A percentile compares a stretch with the other conserved stretches of the same genome.
phyloP scores from a whole-genome alignment of 2,888 invertebrate species.

The Enchytraeus crypticus region DNA sequence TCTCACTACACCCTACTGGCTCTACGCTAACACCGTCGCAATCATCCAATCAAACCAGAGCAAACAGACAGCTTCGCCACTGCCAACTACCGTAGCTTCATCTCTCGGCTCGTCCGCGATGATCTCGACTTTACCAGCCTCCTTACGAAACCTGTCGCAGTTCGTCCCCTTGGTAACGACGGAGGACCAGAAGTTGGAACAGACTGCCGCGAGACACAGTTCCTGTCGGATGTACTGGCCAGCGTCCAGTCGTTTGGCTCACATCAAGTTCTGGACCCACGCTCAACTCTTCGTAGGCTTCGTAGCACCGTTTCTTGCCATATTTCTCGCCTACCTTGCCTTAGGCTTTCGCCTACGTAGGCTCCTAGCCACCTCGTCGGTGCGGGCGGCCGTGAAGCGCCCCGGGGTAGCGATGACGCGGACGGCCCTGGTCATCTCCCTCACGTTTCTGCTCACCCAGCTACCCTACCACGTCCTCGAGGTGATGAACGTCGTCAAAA shows the following conservation, averaged over 20 bases:
- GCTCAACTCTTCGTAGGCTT: slow-evolving; percentile 8
- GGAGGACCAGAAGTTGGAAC: too few species aligned
- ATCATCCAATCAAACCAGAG: background rate
- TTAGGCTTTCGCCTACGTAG: slow-evolving; percentile 8
- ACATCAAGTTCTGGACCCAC: background rate
- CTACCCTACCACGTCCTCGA: slow-evolving; percentile 18
- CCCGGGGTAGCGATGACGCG: slow-evolving; percentile 12
- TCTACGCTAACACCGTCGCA: slow-evolving; percentile 8
- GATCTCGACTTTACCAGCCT: too few species aligned
- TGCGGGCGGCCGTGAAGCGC: background rate
- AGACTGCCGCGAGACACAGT: background rate
- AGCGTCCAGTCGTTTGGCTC: background rate
- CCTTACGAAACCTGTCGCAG: too few species aligned
- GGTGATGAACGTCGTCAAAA: slow-evolving; percentile 9
- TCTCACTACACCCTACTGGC: slow-evolving; percentile 18
- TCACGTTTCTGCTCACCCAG: slow-evolving; percentile 19
- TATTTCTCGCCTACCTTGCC: slow-evolving; percentile 10
- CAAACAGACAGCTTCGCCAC: background rate
- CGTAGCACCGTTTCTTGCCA: slow-evolving; percentile 11
- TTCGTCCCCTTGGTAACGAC: too few species aligned
- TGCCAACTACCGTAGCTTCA: background rate
- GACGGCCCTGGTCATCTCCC: slow-evolving; percentile 19
- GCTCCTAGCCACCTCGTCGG: background rate
- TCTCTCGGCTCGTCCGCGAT: too few species aligned
- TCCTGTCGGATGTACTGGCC: background rate